These are phyloP conservation scores for Leptinotarsa undecemlineata DNA, from an alignment of 1,140 invertebrate genomes.

Conservation along the genomic window DNA sequence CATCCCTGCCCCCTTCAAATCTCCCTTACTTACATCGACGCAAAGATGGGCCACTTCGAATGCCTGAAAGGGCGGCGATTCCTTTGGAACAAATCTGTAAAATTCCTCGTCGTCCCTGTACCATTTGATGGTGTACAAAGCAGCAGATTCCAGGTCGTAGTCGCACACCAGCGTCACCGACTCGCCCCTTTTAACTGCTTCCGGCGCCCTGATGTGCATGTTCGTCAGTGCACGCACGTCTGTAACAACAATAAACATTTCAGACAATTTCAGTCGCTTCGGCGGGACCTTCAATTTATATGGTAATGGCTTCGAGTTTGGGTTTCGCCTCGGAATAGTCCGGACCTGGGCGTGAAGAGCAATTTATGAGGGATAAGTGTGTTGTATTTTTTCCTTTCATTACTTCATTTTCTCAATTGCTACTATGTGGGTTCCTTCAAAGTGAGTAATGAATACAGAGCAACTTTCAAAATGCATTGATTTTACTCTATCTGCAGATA, in stretches of 20 bases:
- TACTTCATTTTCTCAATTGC: too few species aligned
- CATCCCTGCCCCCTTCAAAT: background rate
- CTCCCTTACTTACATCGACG: conserved; percentile 71
- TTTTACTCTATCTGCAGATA: too few species aligned
- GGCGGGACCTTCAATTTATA: background rate
- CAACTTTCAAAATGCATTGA: too few species aligned
- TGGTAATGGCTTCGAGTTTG: conserved; percentile 7
- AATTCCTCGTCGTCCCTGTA: conserved; percentile 80
- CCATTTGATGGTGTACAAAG: conserved; percentile 83
- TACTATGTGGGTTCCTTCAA: too few species aligned
- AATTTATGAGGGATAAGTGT: too few species aligned
- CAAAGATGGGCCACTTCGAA: conserved; percentile 69
- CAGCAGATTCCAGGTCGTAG: conserved; percentile 76
- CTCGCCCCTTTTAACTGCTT: conserved; percentile 72
- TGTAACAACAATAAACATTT: conserved; percentile 51
- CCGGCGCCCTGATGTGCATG: conserved; percentile 73
- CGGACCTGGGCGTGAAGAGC: background rate
- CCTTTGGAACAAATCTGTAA: conserved; percentile 74
- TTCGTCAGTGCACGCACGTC: conserved; percentile 69
- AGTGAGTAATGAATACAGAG: too few species aligned
- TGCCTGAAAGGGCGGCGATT: conserved; percentile 66
- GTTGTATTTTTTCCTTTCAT: too few species aligned
- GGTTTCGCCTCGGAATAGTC: background rate
- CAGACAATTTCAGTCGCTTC: conserved; percentile 15
- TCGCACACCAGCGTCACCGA: conserved; percentile 74